Base-by-base conservation (phyloP, 2,888 invertebrate species). In the Apocheima hispidaria region DNA sequence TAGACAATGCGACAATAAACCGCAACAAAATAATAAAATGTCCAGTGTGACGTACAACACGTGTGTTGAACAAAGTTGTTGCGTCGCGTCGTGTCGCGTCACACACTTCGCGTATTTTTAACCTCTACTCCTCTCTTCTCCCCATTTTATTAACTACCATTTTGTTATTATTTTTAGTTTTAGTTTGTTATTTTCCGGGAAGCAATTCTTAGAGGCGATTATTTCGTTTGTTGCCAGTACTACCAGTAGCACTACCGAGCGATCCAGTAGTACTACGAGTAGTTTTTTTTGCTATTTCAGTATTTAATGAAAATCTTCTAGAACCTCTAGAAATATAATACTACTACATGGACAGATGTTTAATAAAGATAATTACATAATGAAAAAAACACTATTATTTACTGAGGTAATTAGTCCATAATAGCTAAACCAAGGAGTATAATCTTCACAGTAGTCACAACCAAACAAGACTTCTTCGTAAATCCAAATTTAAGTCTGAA, bases 131-230 rank as follows among this genome's bases (percentile, higher is more conserved):
- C 40, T 44, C 44, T n/a, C n/a, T n/a, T n/a, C n/a, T n/a, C n/a
- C n/a, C n/a, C n/a, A n/a, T n/a, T n/a, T n/a, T n/a, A n/a, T n/a
- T n/a, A n/a, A 28, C 43, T 35, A 20, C 30, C 16, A 18, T 33
- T 54, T 54, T 48, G 26, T 20, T 38, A 49, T 6, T 36, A 43
- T 56, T 16, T 36, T n/a, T n/a, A n/a, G n/a, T 61, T 38, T 56
- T 38, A 55, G 48, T 54, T 30, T 38, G 36, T 38, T 10, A 40
- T 53, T 62, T 57, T 57, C 52, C 61, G 28, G 61, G 56, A 60
- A 50, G 36, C 21, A 18, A 4, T 43, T 28, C 23, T 18, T 16
- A 23, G 38, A 16, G 12, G n/a, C n/a, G n/a, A n/a, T n/a, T n/a
- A n/a, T n/a, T n/a, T n/a, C n/a, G n/a, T n/a, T n/a, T n/a, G n/a